Evolutionary conservation across 2,797 vertebrate genomes (phyloP).

Genomic region (Gadopsis marmoratus): DNA sequence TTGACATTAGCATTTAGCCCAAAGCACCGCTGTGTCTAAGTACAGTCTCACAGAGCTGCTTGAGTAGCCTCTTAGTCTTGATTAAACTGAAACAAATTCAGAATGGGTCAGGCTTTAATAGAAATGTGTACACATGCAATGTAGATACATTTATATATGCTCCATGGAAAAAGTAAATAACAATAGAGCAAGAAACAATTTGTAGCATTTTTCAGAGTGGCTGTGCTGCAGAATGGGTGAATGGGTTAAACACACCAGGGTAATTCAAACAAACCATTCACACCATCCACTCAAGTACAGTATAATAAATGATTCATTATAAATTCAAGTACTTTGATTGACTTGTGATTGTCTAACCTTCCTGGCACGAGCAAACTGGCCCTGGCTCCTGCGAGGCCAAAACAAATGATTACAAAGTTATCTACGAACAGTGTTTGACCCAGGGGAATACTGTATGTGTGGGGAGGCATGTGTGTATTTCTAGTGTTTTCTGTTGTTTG

Average conservation of each 20-base stretch:
- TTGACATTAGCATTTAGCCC: neutral
- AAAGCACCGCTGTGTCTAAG: neutral
- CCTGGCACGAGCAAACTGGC: conserved; percentile 28
- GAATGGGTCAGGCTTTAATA: neutral
- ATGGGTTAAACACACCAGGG: conserved; percentile 26
- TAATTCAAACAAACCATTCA: conserved; percentile 20
- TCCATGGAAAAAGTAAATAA: conserved; percentile 23
- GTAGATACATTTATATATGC: neutral
- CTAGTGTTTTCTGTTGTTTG: conserved; percentile 7
- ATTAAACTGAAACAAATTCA: neutral
- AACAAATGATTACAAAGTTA: conserved; percentile 57
- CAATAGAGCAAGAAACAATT: neutral
- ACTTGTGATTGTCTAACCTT: conserved; percentile 55
- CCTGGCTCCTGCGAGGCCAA: conserved; percentile 25
- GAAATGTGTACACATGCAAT: neutral
- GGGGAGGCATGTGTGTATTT: conserved; percentile 14
- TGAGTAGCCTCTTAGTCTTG: neutral
- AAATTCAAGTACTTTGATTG: conserved; percentile 54
- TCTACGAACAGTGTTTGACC: conserved; percentile 36
- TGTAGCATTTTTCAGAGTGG: neutral
- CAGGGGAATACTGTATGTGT: conserved; percentile 15
- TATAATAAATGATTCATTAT: conserved; percentile 58
- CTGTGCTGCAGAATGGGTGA: conserved; percentile 1
- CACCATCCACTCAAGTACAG: conserved; percentile 41
- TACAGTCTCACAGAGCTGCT: neutral